A percentile compares a stretch with the other conserved stretches of the same genome.
phyloP scores from a whole-genome alignment of 2,888 invertebrate species.

The Neoitamus cyanurus region DNA sequence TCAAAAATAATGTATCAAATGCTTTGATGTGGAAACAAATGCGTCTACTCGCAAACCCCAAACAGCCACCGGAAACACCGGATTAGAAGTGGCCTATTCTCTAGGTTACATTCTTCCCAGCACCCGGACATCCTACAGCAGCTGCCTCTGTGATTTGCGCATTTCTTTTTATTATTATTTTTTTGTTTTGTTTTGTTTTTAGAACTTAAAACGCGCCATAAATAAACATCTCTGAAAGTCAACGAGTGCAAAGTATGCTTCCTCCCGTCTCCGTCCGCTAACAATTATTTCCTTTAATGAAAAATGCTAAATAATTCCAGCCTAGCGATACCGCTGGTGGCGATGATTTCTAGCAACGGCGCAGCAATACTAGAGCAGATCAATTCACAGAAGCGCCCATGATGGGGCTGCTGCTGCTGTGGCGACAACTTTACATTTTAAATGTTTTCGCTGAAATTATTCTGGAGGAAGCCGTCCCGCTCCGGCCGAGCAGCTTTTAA shows the following conservation, averaged over 20 bases:
- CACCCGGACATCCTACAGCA: background rate
- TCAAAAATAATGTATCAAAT: background rate
- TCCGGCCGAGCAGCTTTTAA: background rate
- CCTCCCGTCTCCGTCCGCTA: background rate
- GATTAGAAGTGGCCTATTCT: background rate
- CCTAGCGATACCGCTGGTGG: background rate
- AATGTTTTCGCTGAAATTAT: slow-evolving; percentile 17
- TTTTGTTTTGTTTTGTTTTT: background rate
- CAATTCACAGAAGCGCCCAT: slow-evolving; percentile 1
- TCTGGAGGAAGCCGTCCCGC: slow-evolving; percentile 7
- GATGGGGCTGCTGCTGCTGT: background rate
- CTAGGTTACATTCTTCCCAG: background rate
- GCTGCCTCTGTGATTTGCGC: background rate
- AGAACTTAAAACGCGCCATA: background rate
- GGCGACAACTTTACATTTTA: slow-evolving; percentile 32
- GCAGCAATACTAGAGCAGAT: background rate
- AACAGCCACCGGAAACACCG: background rate
- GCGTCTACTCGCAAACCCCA: background rate
- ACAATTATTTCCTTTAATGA: slow-evolving; percentile 36
- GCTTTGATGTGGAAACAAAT: background rate
- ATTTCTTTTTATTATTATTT: background rate
- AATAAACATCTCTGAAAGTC: slow-evolving; percentile 36
- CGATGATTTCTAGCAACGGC: background rate
- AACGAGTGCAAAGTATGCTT: slow-evolving; percentile 13
- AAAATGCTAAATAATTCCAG: slow-evolving; percentile 29